Evolutionary conservation across 2,888 invertebrate genomes (phyloP).

Genomic region (Blomia tropicalis): DNA sequence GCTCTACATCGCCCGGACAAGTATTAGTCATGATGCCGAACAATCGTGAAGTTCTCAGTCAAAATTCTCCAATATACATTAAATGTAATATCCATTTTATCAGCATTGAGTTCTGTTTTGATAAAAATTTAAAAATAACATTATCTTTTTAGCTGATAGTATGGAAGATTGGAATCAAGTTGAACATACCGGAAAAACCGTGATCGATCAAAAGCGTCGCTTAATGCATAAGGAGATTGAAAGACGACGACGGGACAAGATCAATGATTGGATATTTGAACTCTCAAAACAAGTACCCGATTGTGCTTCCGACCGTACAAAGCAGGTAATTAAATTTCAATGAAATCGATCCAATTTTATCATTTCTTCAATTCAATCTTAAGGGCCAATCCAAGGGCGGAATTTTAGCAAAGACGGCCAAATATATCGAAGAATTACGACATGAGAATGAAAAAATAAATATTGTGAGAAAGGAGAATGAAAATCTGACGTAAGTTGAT

Average conservation of each 20-base stretch:
- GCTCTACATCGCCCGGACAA: background rate
- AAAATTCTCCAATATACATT: background rate
- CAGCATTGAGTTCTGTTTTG: too few relatives aligned
- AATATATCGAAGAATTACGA: constrained; percentile 72
- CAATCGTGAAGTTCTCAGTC: constrained; percentile 5
- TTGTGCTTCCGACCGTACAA: constrained; percentile 43
- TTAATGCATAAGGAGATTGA: constrained; percentile 47
- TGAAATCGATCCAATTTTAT: background rate
- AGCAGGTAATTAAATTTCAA: constrained; percentile 37
- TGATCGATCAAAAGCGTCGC: constrained; percentile 29
- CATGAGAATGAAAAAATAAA: constrained; percentile 26
- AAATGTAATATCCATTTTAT: too few relatives aligned
- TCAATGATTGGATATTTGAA: constrained; percentile 89
- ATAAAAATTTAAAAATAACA: background rate
- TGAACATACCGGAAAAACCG: constrained; percentile 7
- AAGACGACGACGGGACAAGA: constrained; percentile 77
- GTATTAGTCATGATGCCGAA: constrained; percentile 12
- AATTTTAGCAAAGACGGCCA: constrained; percentile 84
- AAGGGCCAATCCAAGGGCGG: constrained; percentile 69
- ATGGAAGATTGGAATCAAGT: background rate
- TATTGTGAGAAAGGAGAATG: constrained; percentile 29
- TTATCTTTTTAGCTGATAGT: background rate
- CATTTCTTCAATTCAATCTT: background rate
- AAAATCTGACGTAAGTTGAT: constrained; percentile 23
- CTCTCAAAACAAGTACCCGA: constrained; percentile 75